Percentiles rank a stretch among this genome's conserved stretches.
Conservation (phyloP, 2,888 invertebrate genomes). For the Yponomeuta plumbellus region DNA sequence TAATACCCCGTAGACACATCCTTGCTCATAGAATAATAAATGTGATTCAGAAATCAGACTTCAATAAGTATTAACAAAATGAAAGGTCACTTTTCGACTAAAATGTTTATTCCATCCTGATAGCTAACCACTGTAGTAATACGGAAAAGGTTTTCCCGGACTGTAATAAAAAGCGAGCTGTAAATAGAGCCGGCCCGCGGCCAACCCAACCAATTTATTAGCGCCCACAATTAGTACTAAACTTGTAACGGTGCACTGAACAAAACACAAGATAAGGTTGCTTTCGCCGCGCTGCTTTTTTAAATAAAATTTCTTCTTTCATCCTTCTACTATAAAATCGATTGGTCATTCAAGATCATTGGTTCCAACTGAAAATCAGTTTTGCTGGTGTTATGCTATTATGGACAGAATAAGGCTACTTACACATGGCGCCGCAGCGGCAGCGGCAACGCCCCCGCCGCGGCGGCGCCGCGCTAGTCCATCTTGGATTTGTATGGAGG, state of each 20-base stretch:
- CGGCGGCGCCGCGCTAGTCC: no score
- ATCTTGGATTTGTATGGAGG: no score
- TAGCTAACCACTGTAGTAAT: background rate
- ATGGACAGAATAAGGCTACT: no score
- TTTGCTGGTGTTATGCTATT: no score
- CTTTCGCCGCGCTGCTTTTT: background rate
- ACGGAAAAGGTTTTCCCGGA: background rate
- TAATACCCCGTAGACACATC: no score
- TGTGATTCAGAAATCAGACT: no score
- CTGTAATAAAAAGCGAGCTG: background rate
- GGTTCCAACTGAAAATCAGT: no score
- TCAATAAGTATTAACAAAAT: no score
- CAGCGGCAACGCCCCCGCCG: no score
- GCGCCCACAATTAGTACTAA: constrained; percentile 1
- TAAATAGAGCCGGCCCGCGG: background rate
- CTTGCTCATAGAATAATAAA: no score
- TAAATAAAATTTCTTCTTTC: background rate
- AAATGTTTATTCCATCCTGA: background rate
- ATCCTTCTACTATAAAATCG: background rate
- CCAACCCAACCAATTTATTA: background rate
- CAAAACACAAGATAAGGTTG: background rate
- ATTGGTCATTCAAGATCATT: no score
- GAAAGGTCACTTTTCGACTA: background rate
- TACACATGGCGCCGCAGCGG: no score
- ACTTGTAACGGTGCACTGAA: background rate